Evolutionary conservation across 2,888 invertebrate genomes (phyloP), one percentile per base, ranked within the genome.

Genomic region (Pterostichus niger): DNA sequence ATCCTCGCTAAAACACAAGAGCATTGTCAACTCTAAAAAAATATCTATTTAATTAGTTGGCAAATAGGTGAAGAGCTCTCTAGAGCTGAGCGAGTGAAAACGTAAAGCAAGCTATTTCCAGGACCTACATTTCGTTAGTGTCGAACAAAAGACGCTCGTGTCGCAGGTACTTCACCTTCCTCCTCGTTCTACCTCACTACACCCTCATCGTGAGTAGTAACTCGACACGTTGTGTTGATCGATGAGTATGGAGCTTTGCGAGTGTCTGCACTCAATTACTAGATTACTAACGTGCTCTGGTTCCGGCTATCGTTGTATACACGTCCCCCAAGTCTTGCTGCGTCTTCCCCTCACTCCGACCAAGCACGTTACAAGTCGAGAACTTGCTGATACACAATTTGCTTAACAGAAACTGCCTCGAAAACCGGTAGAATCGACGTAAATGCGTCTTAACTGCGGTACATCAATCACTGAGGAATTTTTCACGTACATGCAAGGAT

Each of bases 181-280:
- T 33, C 31, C 76, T 33, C 52, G 11, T 5, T 7, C 40, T 40
- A 9, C 40, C 40, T 40, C 40, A 24, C 24, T 40, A 7, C 40
- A 40, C 13, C 13, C 35, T 13, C 24, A 17, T 56, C 31, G 77
- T 73, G 56, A 78, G 61, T 46, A 61, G 61, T 59, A 71, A 80
- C 52, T 80, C 80, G 68, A 80, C 68, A 80, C 80, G 52, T 80
- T 68, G 49, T 56, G 80, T 80, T 80, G 80, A 80, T 80, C 68
- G 80, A 80, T 80, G 80, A 80, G 68, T 52, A 78, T 78, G 61
- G 78, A 78, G 35, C 78, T 40, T 40, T n/a, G 59, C 31, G 80
- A 80, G 54, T 59, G 78, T 61, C 80, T 71, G 68, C 80, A 80
- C 80, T 80, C 80, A 80, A 80, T 80, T 80, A 80, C 80, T 52